These are phyloP conservation scores for Flexamia atlantica DNA, from an alignment of 2,888 invertebrate species.

Conservation along the genomic window DNA sequence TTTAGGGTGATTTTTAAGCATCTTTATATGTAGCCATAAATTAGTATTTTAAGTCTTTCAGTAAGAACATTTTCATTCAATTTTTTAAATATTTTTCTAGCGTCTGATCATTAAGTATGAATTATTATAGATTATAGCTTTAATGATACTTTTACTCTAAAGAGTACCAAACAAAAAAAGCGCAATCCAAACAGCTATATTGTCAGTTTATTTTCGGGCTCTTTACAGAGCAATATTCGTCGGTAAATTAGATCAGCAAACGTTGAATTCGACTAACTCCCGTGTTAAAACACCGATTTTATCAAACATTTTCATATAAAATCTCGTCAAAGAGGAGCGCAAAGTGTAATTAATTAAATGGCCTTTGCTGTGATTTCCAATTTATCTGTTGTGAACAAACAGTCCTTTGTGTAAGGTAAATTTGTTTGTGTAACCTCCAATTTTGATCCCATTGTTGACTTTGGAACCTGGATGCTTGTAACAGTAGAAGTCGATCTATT, in stretches of 20 bases:
- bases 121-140: too few relatives aligned
- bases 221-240: too few relatives aligned
- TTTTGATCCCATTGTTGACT: constrained; percentile 17
- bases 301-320: constrained; percentile 27
- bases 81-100: too few relatives aligned
- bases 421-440: constrained; percentile 3
- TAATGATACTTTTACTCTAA: too few relatives aligned
- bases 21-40: too few relatives aligned
- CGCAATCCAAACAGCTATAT: too few relatives aligned
- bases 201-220: too few relatives aligned
- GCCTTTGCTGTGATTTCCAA: constrained; percentile 38
- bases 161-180: too few relatives aligned
- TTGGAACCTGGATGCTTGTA: background rate
- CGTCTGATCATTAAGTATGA: too few relatives aligned
- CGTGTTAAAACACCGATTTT: constrained; percentile 12
- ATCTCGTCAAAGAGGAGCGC: constrained; percentile 29
- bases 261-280: constrained; percentile 6
- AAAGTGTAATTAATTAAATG: constrained; percentile 38
- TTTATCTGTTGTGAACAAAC: constrained; percentile 40
- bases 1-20: too few relatives aligned
- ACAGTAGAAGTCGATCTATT: background rate
- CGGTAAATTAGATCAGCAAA: constrained; percentile 15
- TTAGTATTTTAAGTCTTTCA: too few relatives aligned
- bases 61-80: too few relatives aligned
- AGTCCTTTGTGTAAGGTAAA: constrained; percentile 2